Base-by-base conservation (phyloP, 2,797 vertebrate genomes). In the Stomatorhinus walkeri region DNA sequence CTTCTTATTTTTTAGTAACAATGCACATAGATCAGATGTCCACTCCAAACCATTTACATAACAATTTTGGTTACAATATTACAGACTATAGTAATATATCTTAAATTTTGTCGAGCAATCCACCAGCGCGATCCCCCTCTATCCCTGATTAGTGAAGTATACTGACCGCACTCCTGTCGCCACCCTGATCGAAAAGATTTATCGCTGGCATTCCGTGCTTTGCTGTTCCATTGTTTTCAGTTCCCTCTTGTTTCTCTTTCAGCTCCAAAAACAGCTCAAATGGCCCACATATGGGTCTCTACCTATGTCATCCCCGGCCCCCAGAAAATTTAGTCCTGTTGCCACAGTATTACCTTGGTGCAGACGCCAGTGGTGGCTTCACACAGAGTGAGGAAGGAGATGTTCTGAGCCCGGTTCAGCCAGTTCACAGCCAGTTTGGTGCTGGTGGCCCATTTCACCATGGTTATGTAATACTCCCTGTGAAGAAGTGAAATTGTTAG, bases 361-460 rank as follows among this genome's bases (percentile, higher is more conserved):
- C 98, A 99, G 91, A 99, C 96, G 1, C 98, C 98, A 0, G 98
- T 99, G 46, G 98, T 99, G 32, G 97, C 97, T 0, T 99, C 98
- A 0, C 98, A 99, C 89, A 99, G 95, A 0, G 98, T 99, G 92
- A 99, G 94, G 93, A 99, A 97, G 5, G 98, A 99, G 93, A 98
- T 96, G 22, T 99, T 99, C 95, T 99, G 98, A 0, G 97, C 97
- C 89, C 98, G 94, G 96, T 98, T 99, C 91, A 99, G 94, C 98
- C 98, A 99, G 94, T 98, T 99, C 46, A 99, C 97, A 1, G 98
- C 98, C 90, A 99, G 96, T 92, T 99, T 99, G 92, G 98, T 99
- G 93, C 97, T 99, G 88, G 98, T 98, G 54, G 98, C 97, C 98
- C 98, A 99, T 43, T 97, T 98, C 91, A 99, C 98, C 97, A 98